Percentiles rank a stretch among this genome's conserved stretches.
Conservation (phyloP, 2,113 vertebrate species). For the Mustelus asterias region DNA sequence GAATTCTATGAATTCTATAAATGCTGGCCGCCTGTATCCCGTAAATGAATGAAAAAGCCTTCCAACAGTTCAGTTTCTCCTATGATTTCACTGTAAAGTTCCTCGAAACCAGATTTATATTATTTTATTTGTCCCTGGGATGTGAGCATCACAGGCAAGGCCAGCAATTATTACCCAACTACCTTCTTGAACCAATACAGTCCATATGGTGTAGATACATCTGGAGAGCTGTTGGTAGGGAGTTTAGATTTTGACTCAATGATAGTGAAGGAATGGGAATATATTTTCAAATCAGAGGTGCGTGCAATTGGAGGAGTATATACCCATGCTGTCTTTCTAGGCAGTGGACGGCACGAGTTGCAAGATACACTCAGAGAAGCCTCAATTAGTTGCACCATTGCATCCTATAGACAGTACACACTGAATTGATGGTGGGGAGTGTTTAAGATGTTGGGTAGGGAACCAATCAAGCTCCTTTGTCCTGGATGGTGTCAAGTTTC, state of each 20-base stretch:
- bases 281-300: no score
- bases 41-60: no score
- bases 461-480: background rate
- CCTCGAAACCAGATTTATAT: background rate
- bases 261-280: no score
- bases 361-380: background rate
- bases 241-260: no score
- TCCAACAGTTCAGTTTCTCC: background rate
- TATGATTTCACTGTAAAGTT: background rate
- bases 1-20: no score
- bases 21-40: no score
- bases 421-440: background rate
- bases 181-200: no score
- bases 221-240: no score
- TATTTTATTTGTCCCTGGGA: no score
- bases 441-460: background rate
- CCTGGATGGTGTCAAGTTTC: background rate
- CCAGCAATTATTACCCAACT: no score
- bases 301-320: background rate
- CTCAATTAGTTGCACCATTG: background rate
- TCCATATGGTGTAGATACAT: no score
- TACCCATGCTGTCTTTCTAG: background rate
- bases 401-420: background rate
- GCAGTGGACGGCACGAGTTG: background rate
- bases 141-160: no score